Evolutionary conservation across 2,113 vertebrate genomes (phyloP).

Genomic region (Regulus satrapa): DNA sequence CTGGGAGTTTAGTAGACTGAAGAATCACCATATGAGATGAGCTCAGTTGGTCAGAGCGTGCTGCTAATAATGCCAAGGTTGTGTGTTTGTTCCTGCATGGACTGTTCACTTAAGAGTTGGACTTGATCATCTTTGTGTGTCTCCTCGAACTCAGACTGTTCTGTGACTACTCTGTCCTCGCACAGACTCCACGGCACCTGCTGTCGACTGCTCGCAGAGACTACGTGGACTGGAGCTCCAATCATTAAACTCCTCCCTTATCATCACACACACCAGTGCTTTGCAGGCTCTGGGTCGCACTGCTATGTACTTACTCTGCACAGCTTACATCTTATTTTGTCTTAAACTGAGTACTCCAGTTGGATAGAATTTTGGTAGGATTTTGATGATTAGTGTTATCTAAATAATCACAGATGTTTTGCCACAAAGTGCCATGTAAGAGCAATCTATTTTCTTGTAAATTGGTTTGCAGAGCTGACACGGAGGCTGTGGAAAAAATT

Average conservation of each 20-base stretch:
- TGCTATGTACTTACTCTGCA: background rate
- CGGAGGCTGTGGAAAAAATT: background rate
- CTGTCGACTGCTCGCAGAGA: background rate
- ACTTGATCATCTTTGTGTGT: background rate
- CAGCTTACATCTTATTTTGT: background rate
- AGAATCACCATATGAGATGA: background rate
- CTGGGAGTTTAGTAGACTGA: background rate
- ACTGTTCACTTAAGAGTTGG: background rate
- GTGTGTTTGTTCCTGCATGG: background rate
- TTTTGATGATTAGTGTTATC: background rate
- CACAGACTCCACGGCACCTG: background rate
- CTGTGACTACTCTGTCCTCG: background rate
- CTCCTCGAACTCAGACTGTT: background rate
- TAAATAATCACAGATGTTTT: background rate
- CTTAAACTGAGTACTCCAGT: background rate
- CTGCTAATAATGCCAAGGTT: background rate
- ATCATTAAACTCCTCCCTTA: background rate
- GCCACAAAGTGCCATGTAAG: background rate
- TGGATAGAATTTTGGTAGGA: background rate
- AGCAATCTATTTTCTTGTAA: background rate
- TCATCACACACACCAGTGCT: background rate
- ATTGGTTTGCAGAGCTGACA: background rate
- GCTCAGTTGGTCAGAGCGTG: background rate
- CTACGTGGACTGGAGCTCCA: background rate
- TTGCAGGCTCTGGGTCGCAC: background rate